A percentile compares a stretch with the other conserved stretches of the same genome.
Conservation (phyloP, 2,888 invertebrate species). For the Pegoplata infirma region DNA sequence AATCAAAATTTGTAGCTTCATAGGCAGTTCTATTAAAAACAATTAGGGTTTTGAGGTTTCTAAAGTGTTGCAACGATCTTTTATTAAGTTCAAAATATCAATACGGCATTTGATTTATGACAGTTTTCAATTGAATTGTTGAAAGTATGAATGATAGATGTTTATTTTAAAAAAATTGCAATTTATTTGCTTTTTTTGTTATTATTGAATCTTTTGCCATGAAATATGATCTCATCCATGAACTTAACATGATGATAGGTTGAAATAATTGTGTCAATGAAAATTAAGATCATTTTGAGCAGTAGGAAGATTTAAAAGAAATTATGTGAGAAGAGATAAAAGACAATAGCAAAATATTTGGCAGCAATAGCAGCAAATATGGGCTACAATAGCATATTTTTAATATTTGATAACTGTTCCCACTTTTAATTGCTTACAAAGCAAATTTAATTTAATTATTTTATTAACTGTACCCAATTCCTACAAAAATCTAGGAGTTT, state of each 20-base stretch:
- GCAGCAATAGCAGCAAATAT: too few species aligned
- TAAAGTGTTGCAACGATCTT: not conserved
- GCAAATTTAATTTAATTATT: too few species aligned
- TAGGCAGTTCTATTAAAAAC: slow-evolving; percentile 14
- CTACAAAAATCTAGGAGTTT: too few species aligned
- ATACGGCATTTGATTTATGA: not conserved
- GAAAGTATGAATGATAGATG: not conserved
- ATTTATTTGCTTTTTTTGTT: not conserved
- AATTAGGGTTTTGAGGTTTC: slow-evolving; percentile 16
- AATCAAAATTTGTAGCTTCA: slow-evolving; percentile 7
- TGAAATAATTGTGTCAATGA: slow-evolving; percentile 42
- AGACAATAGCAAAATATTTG: too few species aligned
- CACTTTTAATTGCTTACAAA: too few species aligned
- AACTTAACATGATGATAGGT: slow-evolving; percentile 51
- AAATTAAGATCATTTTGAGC: slow-evolving; percentile 12
- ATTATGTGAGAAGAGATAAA: too few species aligned
- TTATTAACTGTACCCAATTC: too few species aligned
- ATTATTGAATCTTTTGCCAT: slow-evolving; percentile 6
- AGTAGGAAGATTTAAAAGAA: too few species aligned
- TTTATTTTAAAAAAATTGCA: not conserved
- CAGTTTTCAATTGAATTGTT: not conserved
- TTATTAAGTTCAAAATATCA: not conserved
- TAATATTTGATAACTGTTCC: too few species aligned
- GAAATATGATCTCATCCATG: slow-evolving; percentile 58
- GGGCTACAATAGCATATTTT: too few species aligned